These are phyloP conservation scores for Columbina picui DNA, from an alignment of 2,113 vertebrate genomes.

Conservation along the genomic window DNA sequence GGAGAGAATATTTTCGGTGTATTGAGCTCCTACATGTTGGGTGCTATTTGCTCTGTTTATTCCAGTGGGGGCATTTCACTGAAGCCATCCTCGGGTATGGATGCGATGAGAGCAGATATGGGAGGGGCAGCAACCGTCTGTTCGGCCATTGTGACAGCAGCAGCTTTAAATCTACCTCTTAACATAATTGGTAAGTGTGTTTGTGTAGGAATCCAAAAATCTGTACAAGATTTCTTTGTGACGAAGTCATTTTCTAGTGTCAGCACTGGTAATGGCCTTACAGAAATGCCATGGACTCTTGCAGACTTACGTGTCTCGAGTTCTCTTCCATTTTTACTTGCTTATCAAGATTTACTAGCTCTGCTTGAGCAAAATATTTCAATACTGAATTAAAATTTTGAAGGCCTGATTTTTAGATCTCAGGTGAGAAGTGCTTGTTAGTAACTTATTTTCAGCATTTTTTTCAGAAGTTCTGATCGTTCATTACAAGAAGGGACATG, in stretches of 20 bases:
- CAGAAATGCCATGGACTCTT: neutral
- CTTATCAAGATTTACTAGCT: neutral
- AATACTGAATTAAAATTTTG: neutral
- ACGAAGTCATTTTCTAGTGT: neutral
- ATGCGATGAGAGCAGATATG: slow-evolving; percentile 97
- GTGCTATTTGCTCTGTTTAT: neutral
- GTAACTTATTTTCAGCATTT: neutral
- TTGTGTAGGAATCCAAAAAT: neutral
- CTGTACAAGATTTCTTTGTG: neutral
- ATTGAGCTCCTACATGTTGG: fast-evolving
- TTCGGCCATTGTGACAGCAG: slow-evolving; percentile 90
- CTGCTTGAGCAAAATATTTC: neutral
- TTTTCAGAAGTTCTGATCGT: neutral
- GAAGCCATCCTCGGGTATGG: slow-evolving; percentile 92
- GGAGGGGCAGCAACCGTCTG: slow-evolving; percentile 94
- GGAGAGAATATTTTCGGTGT: neutral
- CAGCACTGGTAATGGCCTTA: neutral
- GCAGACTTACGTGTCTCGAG: neutral
- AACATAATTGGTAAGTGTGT: slow-evolving; percentile 87
- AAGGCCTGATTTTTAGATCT: neutral
- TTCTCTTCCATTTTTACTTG: neutral
- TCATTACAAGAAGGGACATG: neutral
- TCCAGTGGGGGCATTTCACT: slow-evolving; percentile 95
- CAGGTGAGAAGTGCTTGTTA: neutral
- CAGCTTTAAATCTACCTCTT: slow-evolving; percentile 87